Evolutionary conservation across 2,797 vertebrate species (phyloP).

Genomic region (Brachyrhaphis roseni): DNA sequence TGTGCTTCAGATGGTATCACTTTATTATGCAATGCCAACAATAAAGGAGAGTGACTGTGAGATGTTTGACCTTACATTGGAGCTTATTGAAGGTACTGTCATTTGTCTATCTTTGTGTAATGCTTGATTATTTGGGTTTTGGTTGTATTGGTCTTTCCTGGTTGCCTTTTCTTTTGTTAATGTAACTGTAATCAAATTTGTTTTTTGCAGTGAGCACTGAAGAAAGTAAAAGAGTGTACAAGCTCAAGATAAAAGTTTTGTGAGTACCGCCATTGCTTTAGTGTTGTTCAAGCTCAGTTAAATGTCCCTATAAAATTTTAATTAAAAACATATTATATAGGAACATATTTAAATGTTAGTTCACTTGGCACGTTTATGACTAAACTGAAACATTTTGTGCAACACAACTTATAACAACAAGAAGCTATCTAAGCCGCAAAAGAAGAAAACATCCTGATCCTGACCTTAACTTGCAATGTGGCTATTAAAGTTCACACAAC

Average conservation of each 20-base stretch:
- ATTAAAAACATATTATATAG: neutral
- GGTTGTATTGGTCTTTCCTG: neutral
- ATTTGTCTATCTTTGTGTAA: neutral
- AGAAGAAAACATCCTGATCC: no score
- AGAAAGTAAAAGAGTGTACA: slow-evolving; percentile 26
- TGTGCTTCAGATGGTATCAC: slow-evolving; percentile 79
- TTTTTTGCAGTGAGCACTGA: slow-evolving; percentile 29
- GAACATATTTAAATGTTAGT: neutral
- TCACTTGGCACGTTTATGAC: neutral
- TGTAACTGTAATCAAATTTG: neutral
- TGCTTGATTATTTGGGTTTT: neutral
- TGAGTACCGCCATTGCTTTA: slow-evolving; percentile 46
- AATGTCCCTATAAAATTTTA: neutral
- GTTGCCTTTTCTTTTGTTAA: neutral
- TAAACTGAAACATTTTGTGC: neutral
- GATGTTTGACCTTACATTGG: slow-evolving; percentile 78
- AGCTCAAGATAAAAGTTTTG: slow-evolving; percentile 58
- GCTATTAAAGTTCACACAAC: neutral
- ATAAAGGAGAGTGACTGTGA: slow-evolving; percentile 74
- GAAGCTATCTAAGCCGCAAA: no score
- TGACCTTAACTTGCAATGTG: no score
- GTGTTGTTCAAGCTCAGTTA: neutral
- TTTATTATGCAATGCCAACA: slow-evolving; percentile 83
- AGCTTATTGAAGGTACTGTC: slow-evolving; percentile 50
- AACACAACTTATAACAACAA: neutral